These are phyloP conservation scores for Chauna torquata DNA, from an alignment of 2,113 vertebrate species.

Conservation along the genomic window DNA sequence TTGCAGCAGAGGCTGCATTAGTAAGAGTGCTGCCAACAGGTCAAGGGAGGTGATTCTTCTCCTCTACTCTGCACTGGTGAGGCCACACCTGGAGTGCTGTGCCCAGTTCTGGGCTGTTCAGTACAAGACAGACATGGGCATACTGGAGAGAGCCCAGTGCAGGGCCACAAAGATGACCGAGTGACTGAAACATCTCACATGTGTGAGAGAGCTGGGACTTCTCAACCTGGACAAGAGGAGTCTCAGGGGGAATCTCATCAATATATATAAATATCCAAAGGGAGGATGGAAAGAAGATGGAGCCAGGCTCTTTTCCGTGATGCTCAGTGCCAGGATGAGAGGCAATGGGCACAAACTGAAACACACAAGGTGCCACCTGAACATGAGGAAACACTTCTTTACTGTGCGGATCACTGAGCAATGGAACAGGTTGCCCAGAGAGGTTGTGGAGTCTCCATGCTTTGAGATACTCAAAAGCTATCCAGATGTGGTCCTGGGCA, in stretches of 20 bases:
- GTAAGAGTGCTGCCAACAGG: background rate
- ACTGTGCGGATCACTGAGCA: background rate
- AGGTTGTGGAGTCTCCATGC: background rate
- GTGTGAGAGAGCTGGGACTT: background rate
- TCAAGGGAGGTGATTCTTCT: background rate
- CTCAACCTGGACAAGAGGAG: background rate
- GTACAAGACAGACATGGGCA: background rate
- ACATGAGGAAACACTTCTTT: background rate
- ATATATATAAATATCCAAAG: background rate
- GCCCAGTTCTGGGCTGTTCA: background rate
- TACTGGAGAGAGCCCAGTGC: background rate
- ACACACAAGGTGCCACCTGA: background rate
- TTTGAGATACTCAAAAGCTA: background rate
- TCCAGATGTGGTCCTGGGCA: background rate
- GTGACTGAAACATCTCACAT: background rate
- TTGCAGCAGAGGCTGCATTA: background rate
- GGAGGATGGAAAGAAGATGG: background rate
- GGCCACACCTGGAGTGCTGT: background rate
- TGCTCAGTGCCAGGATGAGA: background rate
- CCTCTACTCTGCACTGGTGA: background rate
- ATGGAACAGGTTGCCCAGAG: background rate
- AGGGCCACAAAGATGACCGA: background rate
- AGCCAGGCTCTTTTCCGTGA: background rate
- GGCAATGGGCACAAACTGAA: background rate
- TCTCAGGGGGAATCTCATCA: background rate